These are phyloP conservation scores for Cyaniris semiargus DNA, from an alignment of 2,888 invertebrate species.

Conservation along the genomic window DNA sequence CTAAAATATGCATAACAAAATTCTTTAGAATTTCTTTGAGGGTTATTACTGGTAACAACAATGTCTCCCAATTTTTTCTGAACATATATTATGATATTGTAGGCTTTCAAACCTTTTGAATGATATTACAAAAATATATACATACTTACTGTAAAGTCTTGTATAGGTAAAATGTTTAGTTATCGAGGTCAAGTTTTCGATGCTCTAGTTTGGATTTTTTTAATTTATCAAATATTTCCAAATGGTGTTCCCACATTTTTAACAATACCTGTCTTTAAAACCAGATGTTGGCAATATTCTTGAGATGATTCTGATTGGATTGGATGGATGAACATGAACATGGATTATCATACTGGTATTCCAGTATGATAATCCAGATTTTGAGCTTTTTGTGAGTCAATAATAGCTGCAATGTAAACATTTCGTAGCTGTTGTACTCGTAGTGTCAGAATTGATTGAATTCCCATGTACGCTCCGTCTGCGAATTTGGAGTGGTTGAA, in stretches of 20 bases:
- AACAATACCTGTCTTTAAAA: neutral
- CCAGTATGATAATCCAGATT: neutral
- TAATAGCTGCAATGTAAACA: neutral
- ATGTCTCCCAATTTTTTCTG: neutral
- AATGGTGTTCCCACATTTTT: neutral
- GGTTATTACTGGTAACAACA: neutral
- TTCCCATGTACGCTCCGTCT: constrained; percentile 20
- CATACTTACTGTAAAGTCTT: too few species aligned
- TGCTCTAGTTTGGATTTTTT: neutral
- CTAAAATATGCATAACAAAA: neutral
- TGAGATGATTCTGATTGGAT: too few species aligned
- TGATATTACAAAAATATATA: too few species aligned
- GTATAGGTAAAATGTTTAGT: too few species aligned
- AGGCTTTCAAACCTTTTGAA: too few species aligned
- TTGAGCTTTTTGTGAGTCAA: neutral
- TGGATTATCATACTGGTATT: too few species aligned
- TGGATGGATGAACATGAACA: too few species aligned
- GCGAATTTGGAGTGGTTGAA: constrained; percentile 18
- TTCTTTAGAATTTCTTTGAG: neutral
- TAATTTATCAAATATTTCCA: neutral
- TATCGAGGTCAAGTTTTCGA: neutral
- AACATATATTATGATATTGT: neutral
- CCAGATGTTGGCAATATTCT: too few species aligned
- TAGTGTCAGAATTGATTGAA: constrained; percentile 27
- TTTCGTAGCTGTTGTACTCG: neutral